These are phyloP conservation scores for Caenorhabditis wallacei DNA, from an alignment of 2,888 invertebrate genomes.

Conservation along the genomic window DNA sequence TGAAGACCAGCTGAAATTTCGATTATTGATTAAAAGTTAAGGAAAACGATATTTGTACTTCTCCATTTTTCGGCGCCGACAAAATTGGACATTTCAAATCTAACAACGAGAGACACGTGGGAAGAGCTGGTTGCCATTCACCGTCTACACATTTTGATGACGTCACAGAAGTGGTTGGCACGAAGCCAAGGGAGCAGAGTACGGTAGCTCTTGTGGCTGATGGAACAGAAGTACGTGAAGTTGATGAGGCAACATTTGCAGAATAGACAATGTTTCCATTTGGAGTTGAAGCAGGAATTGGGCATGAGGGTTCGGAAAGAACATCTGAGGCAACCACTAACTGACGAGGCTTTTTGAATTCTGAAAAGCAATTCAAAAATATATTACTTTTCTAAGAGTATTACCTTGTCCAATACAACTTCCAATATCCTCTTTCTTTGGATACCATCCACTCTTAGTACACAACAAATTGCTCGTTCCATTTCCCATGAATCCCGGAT, in stretches of 20 bases:
- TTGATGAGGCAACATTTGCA: constrained; percentile 43
- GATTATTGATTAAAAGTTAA: neutral
- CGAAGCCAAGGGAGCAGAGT: constrained; percentile 62
- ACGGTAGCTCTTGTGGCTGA: constrained; percentile 65
- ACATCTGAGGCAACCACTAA: constrained; percentile 29
- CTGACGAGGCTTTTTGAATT: constrained; percentile 19
- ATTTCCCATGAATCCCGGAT: constrained; percentile 54
- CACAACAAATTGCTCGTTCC: constrained; percentile 65
- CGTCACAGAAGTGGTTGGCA: constrained; percentile 49
- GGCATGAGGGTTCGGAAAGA: constrained; percentile 12
- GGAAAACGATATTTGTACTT: constrained; percentile 43
- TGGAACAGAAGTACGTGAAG: constrained; percentile 36
- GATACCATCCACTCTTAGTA: constrained; percentile 72
- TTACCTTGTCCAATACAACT: constrained; percentile 37
- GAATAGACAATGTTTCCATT: constrained; percentile 61
- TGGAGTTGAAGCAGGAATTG: constrained; percentile 29
- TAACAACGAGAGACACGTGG: constrained; percentile 48
- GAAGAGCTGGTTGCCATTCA: constrained; percentile 56
- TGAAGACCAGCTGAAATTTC: constrained; percentile 60
- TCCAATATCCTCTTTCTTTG: constrained; percentile 54
- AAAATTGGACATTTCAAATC: constrained; percentile 61
- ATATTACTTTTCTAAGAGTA: too few species aligned
- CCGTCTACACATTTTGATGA: constrained; percentile 56
- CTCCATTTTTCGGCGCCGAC: constrained; percentile 58
- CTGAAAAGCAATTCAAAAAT: too few species aligned